Evolutionary conservation across 2,888 invertebrate species (phyloP), one percentile per base, ranked within the genome.

Genomic region (Drosophila pseudotakahashii): DNA sequence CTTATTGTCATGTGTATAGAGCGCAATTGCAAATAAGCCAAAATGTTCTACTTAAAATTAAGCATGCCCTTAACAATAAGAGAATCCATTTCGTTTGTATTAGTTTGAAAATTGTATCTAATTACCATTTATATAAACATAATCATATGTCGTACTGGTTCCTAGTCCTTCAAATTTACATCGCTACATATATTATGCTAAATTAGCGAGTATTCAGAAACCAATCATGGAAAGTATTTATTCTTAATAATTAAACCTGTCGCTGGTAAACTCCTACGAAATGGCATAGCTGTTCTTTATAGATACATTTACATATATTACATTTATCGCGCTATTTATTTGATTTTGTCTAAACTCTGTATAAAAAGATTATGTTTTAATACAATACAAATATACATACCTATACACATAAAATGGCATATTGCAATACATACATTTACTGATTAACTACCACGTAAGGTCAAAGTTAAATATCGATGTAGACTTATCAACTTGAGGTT

Each of bases 141-240:
- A 71, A 39, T 55, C 57, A 64, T 63, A 70, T 54, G 58, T 68
- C 59, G 74, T 86, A 83, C 82, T 85, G 80, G 86, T 89, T 87
- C 84, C 84, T 85, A 85, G 84, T 85, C 84, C 86, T 81, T 71
- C 70, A 83, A 79, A 67, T 78, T 78, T 76, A 64, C 58, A 67
- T 67, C 67, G 64, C 68, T 59, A 68, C 53, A 51, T 68, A 75
- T 66, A 53, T 82, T 79, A 85, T 60, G 64, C 54, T 63, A 81
- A 76, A 69, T 69, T 87, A 87, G 79, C 72, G 74, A 79, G 50
- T 66, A 66, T 70, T 26, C 55, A 73, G 62, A 64, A 77, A 30
- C 50, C 60, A 73, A 68, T 52, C 61, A 50, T 60, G 47, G 72
- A 73, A 88, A 82, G 77, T 87, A 81, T 88, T 80, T 89, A 85